Conservation (phyloP, 2,113 vertebrate species). For the Phaetusa simplex region DNA sequence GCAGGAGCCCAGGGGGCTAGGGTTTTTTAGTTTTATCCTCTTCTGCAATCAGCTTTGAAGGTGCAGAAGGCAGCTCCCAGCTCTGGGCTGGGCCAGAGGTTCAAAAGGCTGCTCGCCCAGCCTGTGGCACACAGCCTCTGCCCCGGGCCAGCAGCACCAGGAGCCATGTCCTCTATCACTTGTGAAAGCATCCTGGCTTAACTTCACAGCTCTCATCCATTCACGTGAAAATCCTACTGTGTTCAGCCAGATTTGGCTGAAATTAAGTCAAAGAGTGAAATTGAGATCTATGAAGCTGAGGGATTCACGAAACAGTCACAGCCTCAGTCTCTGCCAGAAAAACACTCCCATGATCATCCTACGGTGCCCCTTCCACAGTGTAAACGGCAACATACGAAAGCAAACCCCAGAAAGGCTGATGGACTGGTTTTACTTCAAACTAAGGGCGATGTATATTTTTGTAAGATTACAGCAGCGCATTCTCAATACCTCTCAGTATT, state of each 20-base stretch:
- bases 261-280: background rate
- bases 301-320: background rate
- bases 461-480: background rate
- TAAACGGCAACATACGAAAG: accelerated
- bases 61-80: background rate
- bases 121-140: background rate
- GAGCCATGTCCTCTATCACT: background rate
- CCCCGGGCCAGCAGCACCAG: accelerated
- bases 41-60: background rate
- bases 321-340: background rate
- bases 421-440: background rate
- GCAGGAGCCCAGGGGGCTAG: background rate
- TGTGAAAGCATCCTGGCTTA: background rate
- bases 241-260: background rate
- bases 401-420: background rate
- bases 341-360: accelerated
- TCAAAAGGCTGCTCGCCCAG: background rate
- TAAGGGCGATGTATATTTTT: accelerated
- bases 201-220: background rate
- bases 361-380: background rate
- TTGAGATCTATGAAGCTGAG: background rate
- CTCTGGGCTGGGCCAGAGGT: background rate
- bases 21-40: accelerated
- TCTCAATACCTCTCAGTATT: background rate
- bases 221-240: background rate